Evolutionary conservation across 2,113 vertebrate species (phyloP), one percentile per base, ranked within the genome.

Genomic region (Trogon surrucura): DNA sequence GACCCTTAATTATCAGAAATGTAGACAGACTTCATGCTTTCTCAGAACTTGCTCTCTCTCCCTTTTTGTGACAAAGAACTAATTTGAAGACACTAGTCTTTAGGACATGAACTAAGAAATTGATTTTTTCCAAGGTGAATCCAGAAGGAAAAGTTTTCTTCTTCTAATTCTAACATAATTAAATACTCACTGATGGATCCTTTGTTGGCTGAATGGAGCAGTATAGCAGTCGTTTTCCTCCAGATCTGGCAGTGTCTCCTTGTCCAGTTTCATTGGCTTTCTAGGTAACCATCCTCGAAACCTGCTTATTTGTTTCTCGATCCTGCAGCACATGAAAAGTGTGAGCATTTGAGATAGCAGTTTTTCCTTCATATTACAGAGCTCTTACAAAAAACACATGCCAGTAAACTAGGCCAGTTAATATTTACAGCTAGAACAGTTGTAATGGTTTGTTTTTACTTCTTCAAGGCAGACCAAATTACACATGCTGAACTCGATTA

Each of bases 171-270:
- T 36, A 60, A 71, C 48, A 20, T 21, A 65, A 70, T 6, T 56
- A 66, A 93, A 93, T 92, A 98, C 99, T 99, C 96, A 99, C 99
- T 99, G 99, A 85, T 99, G 99, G 91, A 99, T 99, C 94, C 99
- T 98, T 87, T 99, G 99, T 85, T 99, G 99, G 93, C 99, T 99
- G 98, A 99, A 99, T 88, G 99, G 99, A 95, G 99, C 99, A 45
- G 99, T 99, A 89, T 99, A 99, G 98, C 99, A 99, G 97, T 99
- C 99, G 44, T 99, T 99, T 97, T 99, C 99, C 97, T 99, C 99
- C 98, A 99, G 98, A 97, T 99, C 99, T 32, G 99, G 99, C 79
- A 99, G 97, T 56, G 98, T 99, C 95, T 99, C 98, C 94, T 98
- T 99, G 97, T 99, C 98, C 96, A 99, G 97, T 96, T 99, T 99